phyloP scores from a whole-genome alignment of 2,797 vertebrate species.

The Melanotaenia nigrans region DNA sequence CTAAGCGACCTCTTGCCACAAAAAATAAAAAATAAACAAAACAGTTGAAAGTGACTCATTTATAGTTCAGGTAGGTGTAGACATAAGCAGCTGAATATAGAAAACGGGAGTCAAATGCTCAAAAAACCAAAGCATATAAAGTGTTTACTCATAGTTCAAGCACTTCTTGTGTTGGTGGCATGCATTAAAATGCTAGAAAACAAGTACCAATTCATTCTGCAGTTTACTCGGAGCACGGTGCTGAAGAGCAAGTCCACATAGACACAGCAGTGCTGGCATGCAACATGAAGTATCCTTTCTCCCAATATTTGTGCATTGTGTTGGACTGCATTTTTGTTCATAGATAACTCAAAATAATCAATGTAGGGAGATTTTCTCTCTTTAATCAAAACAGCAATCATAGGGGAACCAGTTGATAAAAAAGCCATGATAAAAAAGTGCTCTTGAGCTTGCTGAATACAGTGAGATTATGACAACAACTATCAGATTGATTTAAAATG shows the following conservation, averaged over 20 bases:
- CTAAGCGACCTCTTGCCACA: neutral
- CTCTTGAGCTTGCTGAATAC: neutral
- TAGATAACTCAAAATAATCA: neutral
- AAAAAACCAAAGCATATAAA: neutral
- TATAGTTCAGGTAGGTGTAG: neutral
- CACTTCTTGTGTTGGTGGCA: neutral
- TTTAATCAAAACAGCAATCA: neutral
- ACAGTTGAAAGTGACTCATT: neutral
- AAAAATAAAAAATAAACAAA: conserved; percentile 6
- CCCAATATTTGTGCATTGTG: neutral
- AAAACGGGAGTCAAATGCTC: conserved; percentile 2
- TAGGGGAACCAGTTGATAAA: neutral
- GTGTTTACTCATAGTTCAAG: conserved; percentile 1
- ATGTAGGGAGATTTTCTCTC: neutral
- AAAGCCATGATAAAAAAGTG: neutral
- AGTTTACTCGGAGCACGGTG: neutral
- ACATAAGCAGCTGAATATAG: conserved; percentile 8
- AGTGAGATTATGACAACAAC: neutral
- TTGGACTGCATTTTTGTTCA: neutral
- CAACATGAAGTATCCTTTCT: neutral
- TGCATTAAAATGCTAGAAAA: neutral
- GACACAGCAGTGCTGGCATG: neutral
- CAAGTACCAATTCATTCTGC: neutral
- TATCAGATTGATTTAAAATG: conserved; percentile 9
- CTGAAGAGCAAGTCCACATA: neutral